These are phyloP conservation scores for Cephalopholis sonnerati DNA, from an alignment of 2,113 vertebrate species.

Conservation along the genomic window DNA sequence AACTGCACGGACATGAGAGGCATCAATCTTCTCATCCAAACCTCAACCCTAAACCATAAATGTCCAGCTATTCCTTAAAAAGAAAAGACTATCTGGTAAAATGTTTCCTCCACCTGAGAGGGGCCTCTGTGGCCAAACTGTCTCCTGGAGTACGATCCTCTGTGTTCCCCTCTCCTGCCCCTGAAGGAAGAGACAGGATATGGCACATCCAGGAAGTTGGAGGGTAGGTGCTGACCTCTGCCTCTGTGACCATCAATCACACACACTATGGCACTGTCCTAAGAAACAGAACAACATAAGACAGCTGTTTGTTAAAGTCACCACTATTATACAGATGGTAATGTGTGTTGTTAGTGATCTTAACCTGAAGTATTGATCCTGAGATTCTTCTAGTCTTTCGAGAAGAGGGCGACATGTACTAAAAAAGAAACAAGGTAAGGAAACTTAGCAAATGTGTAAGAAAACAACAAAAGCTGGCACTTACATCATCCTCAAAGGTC, in stretches of 20 bases:
- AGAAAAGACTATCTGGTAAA: not conserved
- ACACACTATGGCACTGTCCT: constrained; percentile 89
- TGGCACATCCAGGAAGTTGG: constrained; percentile 76
- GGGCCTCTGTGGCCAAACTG: constrained; percentile 81
- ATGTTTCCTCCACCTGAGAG: constrained; percentile 79
- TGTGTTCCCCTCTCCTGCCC: constrained; percentile 60
- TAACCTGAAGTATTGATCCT: constrained; percentile 82
- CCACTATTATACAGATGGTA: not conserved
- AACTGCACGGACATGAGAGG: not conserved
- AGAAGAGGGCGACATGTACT: constrained; percentile 73
- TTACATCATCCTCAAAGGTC: constrained; percentile 76
- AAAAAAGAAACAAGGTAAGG: not conserved
- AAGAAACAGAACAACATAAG: constrained; percentile 42
- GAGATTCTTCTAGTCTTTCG: constrained; percentile 67
- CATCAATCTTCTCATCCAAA: not conserved
- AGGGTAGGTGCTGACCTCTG: constrained; percentile 64
- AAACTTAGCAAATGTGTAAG: not conserved
- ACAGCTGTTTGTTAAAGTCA: not conserved
- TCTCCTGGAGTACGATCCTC: constrained; percentile 72
- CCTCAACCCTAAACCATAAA: not conserved
- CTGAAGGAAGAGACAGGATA: constrained; percentile 73
- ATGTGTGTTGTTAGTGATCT: not conserved
- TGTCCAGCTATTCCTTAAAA: not conserved
- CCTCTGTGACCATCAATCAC: constrained; percentile 83
- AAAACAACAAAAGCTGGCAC: not conserved